Evolutionary conservation across 2,888 invertebrate genomes (phyloP), one percentile per base, ranked within the genome.

Genomic region (Lapara coniferarum): DNA sequence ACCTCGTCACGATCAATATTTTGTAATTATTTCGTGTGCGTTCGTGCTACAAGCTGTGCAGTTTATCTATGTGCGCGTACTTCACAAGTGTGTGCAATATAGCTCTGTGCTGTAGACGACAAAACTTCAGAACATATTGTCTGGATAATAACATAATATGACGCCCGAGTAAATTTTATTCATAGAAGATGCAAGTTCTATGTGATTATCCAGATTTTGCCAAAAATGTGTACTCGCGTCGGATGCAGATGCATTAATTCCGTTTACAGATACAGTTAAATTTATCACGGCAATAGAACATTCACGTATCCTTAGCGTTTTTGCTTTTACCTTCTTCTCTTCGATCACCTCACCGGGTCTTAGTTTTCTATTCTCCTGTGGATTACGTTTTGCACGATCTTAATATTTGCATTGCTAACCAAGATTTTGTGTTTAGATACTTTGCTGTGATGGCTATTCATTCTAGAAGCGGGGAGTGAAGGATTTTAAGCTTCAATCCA

Each of bases 311-410:
- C 85, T 86, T 87, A 89, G 87, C 88, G 82, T 81, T 85, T 85
- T 88, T 85, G 83, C 85, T 89, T 88, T 97, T 97, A 98, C 98
- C 98, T 97, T 97, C 95, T 97, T 97, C 90, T 98, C 98, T 95
- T 97, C 97, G 94, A 97, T 94, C 94, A 98, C 97, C 96, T 98
- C 98, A 94, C 98, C 98, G 82, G 98, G 98, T 89, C 98, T 97
- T 94, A 98, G 97, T 96, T 97, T 97, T 95, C 97, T 97, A 96
- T 96, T 95, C 93, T 97, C 97, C 97, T 94, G 94, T 93, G 92
- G 88, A 93, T 93, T 93, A 90, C 83, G 90, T 88, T 90, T 93
- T 92, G 88, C 85, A 91, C 90, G 84, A 82, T 90, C 90, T 92
- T 91, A 92, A 87, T 91, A 91, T 87, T 82, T 49, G 85, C 86